Evolutionary conservation across 2,888 invertebrate genomes (phyloP), one percentile per base, ranked within the genome.

Genomic region (Selenia dentaria): DNA sequence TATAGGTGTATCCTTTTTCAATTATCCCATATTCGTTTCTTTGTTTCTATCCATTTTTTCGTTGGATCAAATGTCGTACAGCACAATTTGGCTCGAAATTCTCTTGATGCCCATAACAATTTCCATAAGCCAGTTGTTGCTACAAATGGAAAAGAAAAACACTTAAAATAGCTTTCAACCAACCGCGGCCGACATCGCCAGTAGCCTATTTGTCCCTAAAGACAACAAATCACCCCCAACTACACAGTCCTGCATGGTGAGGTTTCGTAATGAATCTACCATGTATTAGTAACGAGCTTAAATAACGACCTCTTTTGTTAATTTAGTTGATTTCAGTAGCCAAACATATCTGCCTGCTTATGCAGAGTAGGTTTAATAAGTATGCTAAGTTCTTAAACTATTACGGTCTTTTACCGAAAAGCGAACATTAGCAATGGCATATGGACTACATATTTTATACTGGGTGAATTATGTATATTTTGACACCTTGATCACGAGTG

Each of bases 191-290:
- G 52, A 52, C 49, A 44, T 47, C 53, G 51, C 45, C 55, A 41
- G 45, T 51, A 47, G 55, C 51, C 55, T 67, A 63, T 62, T 60
- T 57, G 59, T 59, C 72, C 63, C 65, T 37, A 16, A 62, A 62
- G 67, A 57, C 59, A 38, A 67, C 69, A 67, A 72, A 69, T 68
- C 68, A 69, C 64, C 56, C 61, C 57, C 61, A 57, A 65, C 62
- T 62, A 66, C 49, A 58, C 48, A 59, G 60, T 54, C 54, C 59
- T 57, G 54, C 67, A 62, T 64, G 67, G 64, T 68, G 68, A 70
- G 70, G 54, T 67, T 64, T 59, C 49, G 66, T 66, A 70, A 68
- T 67, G 58, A 67, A 67, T 67, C 62, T 51, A 41, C 45, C 42
- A 51, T 33, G 42, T 51, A 51, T 59, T 59, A 51, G 48, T 41